These are phyloP conservation scores for Raja brachyura DNA, from an alignment of 2,113 vertebrate species.

Conservation along the genomic window DNA sequence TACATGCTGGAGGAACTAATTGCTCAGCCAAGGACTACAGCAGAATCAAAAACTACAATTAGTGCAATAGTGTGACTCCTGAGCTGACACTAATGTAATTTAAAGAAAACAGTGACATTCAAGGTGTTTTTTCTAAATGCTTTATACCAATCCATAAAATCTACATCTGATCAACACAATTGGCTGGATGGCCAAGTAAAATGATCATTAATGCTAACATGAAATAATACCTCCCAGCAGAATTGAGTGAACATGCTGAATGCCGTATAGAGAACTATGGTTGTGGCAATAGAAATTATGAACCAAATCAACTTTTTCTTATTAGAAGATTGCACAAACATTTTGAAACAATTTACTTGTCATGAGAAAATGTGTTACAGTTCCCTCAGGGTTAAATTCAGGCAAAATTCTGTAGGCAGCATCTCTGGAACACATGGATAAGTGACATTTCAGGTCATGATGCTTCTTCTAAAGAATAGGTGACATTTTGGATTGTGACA, in stretches of 20 bases:
- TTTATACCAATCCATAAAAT: not conserved
- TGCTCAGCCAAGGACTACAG: not conserved
- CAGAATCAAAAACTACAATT: constrained; percentile 15
- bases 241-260: not conserved
- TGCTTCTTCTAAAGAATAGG: too few species aligned
- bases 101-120: not conserved
- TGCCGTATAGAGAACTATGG: not conserved
- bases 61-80: not conserved
- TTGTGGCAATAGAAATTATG: not conserved
- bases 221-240: not conserved
- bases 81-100: not conserved
- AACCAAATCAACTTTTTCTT: not conserved
- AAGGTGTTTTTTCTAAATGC: not conserved
- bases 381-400: not conserved
- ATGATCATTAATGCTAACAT: not conserved
- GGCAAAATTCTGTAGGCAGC: too few species aligned
- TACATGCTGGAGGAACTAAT: not conserved
- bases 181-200: not conserved
- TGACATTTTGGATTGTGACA: too few species aligned
- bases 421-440: too few species aligned
- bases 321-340: not conserved
- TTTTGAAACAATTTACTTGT: not conserved
- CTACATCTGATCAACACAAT: not conserved
- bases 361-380: not conserved
- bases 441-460: too few species aligned